Evolutionary conservation across 2,113 vertebrate species (phyloP).

Genomic region (Marcusenius ussheri): DNA sequence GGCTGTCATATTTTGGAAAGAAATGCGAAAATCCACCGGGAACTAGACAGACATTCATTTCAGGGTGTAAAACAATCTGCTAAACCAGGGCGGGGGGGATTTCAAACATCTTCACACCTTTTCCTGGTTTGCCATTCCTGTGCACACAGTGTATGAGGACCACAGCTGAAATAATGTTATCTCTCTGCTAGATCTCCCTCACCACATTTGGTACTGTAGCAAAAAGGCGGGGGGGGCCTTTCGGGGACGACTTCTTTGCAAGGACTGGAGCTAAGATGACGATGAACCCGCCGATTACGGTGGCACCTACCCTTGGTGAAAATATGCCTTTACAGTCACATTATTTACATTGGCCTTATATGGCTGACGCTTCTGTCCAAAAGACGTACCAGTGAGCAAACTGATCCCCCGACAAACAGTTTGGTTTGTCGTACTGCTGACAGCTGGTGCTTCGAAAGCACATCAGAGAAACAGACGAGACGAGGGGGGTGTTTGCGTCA

Average conservation of each 20-base stretch:
- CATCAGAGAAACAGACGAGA: background rate
- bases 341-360: background rate
- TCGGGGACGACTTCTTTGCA: background rate
- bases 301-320: background rate
- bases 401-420: background rate
- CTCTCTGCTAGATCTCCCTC: background rate
- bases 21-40: background rate
- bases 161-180: background rate
- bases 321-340: background rate
- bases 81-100: background rate
- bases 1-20: conserved; percentile 1
- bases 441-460: background rate
- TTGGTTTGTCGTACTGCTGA: background rate
- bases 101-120: conserved; percentile 8
- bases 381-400: background rate
- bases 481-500: background rate
- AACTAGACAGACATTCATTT: conserved; percentile 8
- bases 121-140: background rate
- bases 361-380: background rate
- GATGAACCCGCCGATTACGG: background rate
- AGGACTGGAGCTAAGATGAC: background rate
- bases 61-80: background rate
- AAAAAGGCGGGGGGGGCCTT: background rate
- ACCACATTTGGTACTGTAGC: background rate
- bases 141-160: background rate